phyloP scores from a whole-genome alignment of 2,888 invertebrate genomes.

The Apotomis capreana region DNA sequence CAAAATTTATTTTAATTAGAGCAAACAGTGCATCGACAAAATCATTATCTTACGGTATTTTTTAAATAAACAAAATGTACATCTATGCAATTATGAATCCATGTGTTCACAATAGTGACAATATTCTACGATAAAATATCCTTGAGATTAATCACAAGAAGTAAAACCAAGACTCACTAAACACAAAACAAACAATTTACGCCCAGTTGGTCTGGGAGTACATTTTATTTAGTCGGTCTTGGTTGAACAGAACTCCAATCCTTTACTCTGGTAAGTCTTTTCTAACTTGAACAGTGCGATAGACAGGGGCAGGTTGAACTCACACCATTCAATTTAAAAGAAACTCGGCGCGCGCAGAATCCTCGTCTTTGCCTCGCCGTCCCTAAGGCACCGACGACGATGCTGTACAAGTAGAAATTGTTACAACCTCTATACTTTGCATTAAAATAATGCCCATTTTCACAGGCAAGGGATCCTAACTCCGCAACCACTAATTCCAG shows the following conservation, averaged over 20 bases:
- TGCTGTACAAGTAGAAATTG: constrained; percentile 78
- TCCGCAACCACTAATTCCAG: constrained; percentile 78
- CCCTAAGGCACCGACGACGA: constrained; percentile 68
- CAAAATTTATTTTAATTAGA: constrained; percentile 71
- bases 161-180: constrained; percentile 84
- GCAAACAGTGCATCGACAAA: constrained; percentile 71
- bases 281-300: constrained; percentile 82
- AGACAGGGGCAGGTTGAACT: constrained; percentile 73
- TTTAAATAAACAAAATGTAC: constrained; percentile 49
- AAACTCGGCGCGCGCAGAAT: constrained; percentile 78
- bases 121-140: constrained; percentile 53
- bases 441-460: constrained; percentile 95
- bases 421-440: constrained; percentile 96
- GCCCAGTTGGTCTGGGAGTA: constrained; percentile 64
- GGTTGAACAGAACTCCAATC: constrained; percentile 83
- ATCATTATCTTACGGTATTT: constrained; percentile 47
- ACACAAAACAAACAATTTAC: constrained; percentile 73
- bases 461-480: constrained; percentile 85
- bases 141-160: constrained; percentile 66
- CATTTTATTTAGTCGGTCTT: constrained; percentile 82
- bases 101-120: constrained; percentile 51
- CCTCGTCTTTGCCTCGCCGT: constrained; percentile 66
- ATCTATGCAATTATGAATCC: constrained; percentile 57
- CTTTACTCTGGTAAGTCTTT: constrained; percentile 81
- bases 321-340: constrained; percentile 83